A percentile compares a stretch with the other conserved stretches of the same genome.
Conservation (phyloP, 2,113 vertebrate genomes). For the Anser cygnoides region DNA sequence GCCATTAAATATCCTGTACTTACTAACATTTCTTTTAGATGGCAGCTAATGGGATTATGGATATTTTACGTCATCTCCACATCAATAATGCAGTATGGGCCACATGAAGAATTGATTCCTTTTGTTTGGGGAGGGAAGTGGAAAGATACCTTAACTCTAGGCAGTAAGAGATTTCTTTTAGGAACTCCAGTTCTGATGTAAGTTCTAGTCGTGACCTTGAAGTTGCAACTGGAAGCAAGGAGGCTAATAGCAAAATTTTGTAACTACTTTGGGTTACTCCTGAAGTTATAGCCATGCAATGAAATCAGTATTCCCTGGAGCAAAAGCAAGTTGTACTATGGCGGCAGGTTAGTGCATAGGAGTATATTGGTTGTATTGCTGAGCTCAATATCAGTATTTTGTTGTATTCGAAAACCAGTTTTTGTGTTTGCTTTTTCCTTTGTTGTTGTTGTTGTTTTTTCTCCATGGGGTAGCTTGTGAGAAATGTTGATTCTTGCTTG, state of each 20-base stretch:
- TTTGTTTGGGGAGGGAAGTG: neutral
- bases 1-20: neutral
- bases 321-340: neutral
- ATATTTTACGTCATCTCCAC: conserved; percentile 55
- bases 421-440: neutral
- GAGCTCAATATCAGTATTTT: neutral
- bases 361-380: neutral
- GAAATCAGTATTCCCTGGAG: conserved; percentile 1
- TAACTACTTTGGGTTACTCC: neutral
- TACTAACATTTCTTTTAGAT: conserved; percentile 46
- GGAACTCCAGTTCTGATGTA: neutral
- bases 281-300: neutral
- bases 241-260: neutral
- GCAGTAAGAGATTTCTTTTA: neutral
- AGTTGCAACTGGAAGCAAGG: neutral
- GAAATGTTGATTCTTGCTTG: neutral
- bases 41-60: conserved; percentile 67
- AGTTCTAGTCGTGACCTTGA: conserved; percentile 38
- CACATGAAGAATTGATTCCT: conserved; percentile 53
- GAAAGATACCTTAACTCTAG: conserved; percentile 29
- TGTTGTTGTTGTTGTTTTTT: neutral
- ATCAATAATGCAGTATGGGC: conserved; percentile 66
- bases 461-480: neutral
- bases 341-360: neutral
- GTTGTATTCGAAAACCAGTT: neutral